Evolutionary conservation across 2,888 invertebrate species (phyloP).

Genomic region (Cerastoderma edule): DNA sequence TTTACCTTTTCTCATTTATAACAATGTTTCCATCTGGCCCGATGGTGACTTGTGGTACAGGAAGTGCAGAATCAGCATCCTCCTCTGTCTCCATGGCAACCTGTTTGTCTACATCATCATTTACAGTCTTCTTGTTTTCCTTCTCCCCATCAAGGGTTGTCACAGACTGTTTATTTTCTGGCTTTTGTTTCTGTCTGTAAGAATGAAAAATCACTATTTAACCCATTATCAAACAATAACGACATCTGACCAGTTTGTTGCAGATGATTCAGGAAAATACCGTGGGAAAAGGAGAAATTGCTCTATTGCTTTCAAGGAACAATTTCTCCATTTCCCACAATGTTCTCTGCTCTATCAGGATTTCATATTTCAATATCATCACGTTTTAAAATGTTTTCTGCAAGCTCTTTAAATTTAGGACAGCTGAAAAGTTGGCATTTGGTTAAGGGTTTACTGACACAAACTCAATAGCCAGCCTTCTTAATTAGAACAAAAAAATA

Average conservation of each 20-base stretch:
- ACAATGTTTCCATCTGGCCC: conserved; percentile 82
- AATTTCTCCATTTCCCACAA: conserved; percentile 4
- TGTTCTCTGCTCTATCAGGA: no score
- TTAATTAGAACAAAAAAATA: no score
- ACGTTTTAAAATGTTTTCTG: no score
- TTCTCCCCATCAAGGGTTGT: background rate
- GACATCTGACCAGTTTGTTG: background rate
- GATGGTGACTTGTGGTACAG: conserved; percentile 82
- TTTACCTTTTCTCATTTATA: conserved; percentile 82
- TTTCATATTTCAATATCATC: no score
- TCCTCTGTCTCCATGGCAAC: background rate
- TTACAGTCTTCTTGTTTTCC: conserved; percentile 7
- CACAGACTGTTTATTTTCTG: background rate
- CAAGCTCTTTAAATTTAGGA: no score
- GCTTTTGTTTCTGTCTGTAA: background rate
- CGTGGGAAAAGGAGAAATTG: background rate
- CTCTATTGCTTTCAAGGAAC: background rate
- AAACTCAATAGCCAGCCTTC: no score
- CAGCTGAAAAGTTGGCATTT: no score
- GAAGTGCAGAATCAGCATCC: conserved; percentile 46
- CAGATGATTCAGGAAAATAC: conserved; percentile 8
- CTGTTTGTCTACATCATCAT: background rate
- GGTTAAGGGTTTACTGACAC: no score
- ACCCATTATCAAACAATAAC: background rate
- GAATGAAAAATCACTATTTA: background rate